These are phyloP conservation scores for Myotis daubentonii DNA, from an alignment of 2,797 vertebrate species.

Conservation along the genomic window DNA sequence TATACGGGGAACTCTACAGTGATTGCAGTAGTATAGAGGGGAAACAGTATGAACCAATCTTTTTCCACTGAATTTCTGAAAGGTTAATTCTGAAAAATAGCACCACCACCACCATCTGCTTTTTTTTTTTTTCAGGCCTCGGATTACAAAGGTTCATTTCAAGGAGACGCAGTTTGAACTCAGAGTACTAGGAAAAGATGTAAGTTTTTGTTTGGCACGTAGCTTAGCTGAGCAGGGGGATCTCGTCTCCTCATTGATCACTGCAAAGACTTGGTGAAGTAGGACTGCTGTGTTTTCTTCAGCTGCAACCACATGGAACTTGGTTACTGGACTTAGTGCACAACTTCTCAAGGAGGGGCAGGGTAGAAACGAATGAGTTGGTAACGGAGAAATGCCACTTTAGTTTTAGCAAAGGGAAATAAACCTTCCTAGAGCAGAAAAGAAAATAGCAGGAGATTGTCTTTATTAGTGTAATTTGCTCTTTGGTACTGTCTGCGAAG, in stretches of 20 bases:
- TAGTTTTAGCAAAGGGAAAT: not conserved
- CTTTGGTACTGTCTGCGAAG: not conserved
- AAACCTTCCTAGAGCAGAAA: not conserved
- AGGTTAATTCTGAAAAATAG: not conserved
- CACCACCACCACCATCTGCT: not conserved
- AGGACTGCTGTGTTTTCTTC: not conserved
- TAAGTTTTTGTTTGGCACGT: conserved; percentile 85
- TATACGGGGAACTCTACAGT: not conserved
- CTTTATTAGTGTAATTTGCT: not conserved
- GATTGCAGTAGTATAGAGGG: not conserved
- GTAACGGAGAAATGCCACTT: not conserved
- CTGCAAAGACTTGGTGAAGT: not conserved
- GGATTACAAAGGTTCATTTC: conserved; percentile 94
- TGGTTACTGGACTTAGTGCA: not conserved
- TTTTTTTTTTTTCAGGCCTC: conserved; percentile 87
- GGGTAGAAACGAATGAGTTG: not conserved
- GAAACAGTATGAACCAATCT: not conserved
- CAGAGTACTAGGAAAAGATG: conserved; percentile 92
- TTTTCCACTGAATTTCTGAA: not conserved
- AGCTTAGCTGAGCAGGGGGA: not conserved
- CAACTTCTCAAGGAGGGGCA: not conserved
- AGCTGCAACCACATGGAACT: not conserved
- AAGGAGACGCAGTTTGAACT: conserved; percentile 94
- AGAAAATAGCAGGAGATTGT: not conserved
- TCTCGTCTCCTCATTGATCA: not conserved